These are phyloP conservation scores for Steinernema khuongi DNA, from an alignment of 1,140 invertebrate genomes.

Conservation along the genomic window DNA sequence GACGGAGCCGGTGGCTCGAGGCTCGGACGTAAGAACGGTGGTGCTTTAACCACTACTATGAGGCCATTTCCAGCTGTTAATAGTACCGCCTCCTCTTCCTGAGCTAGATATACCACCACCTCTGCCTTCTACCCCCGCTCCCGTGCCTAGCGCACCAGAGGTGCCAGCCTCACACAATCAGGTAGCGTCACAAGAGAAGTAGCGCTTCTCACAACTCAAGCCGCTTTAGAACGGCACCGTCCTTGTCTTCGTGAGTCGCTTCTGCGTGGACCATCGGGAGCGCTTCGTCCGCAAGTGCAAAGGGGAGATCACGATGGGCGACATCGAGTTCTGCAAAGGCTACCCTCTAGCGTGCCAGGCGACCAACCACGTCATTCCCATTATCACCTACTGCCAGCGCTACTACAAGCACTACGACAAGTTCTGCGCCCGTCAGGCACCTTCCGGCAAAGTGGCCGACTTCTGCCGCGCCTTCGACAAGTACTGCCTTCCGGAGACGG, in stretches of 20 bases:
- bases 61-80: not conserved
- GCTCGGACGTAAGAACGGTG: not conserved
- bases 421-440: not conserved
- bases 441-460: not conserved
- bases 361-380: constrained; percentile 1
- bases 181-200: not conserved
- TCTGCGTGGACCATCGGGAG: not conserved
- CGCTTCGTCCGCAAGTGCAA: constrained; percentile 6
- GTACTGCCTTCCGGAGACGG: not conserved
- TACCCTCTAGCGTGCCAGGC: not conserved
- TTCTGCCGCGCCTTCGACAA: not conserved
- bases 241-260: not conserved
- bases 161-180: too few relatives aligned
- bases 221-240: not conserved
- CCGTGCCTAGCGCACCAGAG: too few relatives aligned
- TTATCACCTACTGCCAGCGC: constrained; percentile 12
- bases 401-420: constrained; percentile 5
- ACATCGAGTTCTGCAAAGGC: not conserved
- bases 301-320: not conserved
- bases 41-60: not conserved
- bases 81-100: not conserved
- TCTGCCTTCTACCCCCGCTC: not conserved
- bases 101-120: not conserved
- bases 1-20: not conserved
- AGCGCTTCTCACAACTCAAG: not conserved